Evolutionary conservation across 2,888 invertebrate genomes (phyloP).

Genomic region (Eupithecia pulchellata): DNA sequence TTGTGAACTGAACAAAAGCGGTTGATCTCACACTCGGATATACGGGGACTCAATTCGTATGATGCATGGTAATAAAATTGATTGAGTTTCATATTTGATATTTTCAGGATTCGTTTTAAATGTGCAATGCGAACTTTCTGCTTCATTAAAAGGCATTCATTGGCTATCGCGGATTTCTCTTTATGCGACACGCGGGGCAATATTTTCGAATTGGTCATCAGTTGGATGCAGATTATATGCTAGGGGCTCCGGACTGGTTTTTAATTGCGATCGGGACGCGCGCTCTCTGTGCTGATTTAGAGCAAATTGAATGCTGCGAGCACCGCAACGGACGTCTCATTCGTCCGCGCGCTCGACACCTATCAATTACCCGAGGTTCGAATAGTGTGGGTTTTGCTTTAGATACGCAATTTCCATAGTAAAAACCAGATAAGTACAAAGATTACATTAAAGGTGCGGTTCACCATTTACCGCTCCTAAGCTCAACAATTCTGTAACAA

Average conservation of each 20-base stretch:
- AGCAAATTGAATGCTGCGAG: conserved; percentile 74
- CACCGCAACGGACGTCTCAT: conserved; percentile 62
- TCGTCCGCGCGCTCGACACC: conserved; percentile 60
- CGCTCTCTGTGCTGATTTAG: conserved; percentile 69
- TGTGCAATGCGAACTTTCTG: conserved; percentile 30
- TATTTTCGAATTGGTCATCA: conserved; percentile 60
- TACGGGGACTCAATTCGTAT: conserved; percentile 20
- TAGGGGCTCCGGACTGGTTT: conserved; percentile 64
- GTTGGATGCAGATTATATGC: conserved; percentile 69
- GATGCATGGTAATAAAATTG: conserved; percentile 30
- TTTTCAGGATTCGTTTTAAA: conserved; percentile 46
- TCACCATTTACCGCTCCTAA: not conserved
- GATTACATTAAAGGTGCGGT: not conserved
- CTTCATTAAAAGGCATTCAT: conserved; percentile 48
- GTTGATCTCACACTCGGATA: conserved; percentile 31
- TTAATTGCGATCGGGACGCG: conserved; percentile 67
- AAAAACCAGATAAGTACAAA: conserved; percentile 4
- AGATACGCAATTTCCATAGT: conserved; percentile 44
- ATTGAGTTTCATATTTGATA: conserved; percentile 38
- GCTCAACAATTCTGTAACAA: conserved; percentile 4
- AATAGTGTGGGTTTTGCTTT: conserved; percentile 55
- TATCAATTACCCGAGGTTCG: conserved; percentile 68
- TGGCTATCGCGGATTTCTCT: conserved; percentile 49
- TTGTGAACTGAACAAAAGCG: conserved; percentile 38
- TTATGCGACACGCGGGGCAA: conserved; percentile 48